These are phyloP conservation scores for Glyptemys insculpta DNA, from an alignment of 2,797 vertebrate species.

Conservation along the genomic window DNA sequence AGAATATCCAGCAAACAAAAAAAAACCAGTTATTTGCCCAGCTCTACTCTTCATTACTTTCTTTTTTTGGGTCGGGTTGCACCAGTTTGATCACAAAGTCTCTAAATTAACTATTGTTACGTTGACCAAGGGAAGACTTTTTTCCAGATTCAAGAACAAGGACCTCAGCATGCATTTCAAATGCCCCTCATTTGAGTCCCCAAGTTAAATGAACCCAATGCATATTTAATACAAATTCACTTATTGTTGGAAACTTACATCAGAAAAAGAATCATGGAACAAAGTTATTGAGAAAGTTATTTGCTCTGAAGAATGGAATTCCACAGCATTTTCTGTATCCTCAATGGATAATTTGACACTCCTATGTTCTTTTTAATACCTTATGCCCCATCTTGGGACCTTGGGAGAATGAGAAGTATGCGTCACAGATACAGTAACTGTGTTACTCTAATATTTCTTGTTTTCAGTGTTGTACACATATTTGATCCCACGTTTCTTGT, in stretches of 20 bases:
- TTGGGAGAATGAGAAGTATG: not conserved
- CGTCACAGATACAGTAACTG: not conserved
- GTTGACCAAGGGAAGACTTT: not conserved
- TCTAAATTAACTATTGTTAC: not conserved
- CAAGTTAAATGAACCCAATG: not conserved
- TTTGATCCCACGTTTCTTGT: not conserved
- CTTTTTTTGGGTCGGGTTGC: not conserved
- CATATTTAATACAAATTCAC: rapidly evolving
- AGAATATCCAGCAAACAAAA: not conserved
- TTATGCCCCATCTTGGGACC: not conserved
- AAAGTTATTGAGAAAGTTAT: not conserved
- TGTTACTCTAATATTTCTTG: not conserved
- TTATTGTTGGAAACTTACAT: not conserved
- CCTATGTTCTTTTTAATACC: not conserved
- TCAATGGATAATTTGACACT: not conserved
- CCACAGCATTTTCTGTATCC: not conserved
- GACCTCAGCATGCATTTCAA: not conserved
- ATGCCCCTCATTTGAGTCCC: not conserved
- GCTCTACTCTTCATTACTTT: not conserved
- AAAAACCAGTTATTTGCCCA: not conserved
- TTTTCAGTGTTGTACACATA: not conserved
- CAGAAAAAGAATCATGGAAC: not conserved
- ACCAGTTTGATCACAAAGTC: too few relatives aligned
- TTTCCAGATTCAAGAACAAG: not conserved
- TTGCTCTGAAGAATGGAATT: not conserved